A percentile compares a stretch with the other conserved stretches of the same genome.
These are phyloP conservation scores for Lydus trimaculatus DNA, from an alignment of 2,888 invertebrate species.

Conservation along the genomic window DNA sequence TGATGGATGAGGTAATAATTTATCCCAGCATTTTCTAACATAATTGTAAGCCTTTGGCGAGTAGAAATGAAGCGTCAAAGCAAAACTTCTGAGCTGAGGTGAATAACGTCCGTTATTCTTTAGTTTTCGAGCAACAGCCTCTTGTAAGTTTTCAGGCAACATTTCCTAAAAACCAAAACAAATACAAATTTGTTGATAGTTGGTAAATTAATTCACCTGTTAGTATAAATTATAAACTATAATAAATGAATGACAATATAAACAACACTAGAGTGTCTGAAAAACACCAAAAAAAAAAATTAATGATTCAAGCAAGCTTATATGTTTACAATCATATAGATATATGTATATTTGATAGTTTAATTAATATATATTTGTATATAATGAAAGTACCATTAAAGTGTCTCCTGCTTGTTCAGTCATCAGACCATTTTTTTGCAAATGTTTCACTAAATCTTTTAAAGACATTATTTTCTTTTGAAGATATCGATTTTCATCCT, in stretches of 20 bases:
- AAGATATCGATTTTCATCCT: conserved; percentile 15
- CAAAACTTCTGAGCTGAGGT: conserved; percentile 13
- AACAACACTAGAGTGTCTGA: no score
- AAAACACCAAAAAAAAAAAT: no score
- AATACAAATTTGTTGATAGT: no score
- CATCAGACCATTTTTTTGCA: conserved; percentile 17
- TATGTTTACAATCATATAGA: no score
- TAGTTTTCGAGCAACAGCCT: background rate
- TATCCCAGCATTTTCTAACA: conserved; percentile 10
- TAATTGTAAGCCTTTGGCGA: conserved; percentile 20
- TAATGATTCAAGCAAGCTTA: no score
- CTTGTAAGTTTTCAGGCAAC: no score
- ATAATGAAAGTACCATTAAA: conserved; percentile 17
- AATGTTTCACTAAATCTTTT: conserved; percentile 24
- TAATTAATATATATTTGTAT: no score
- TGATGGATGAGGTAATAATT: conserved; percentile 32
- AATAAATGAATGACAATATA: no score
- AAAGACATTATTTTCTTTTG: conserved; percentile 18
- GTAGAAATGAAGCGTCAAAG: conserved; percentile 21
- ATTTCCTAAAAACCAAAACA: no score
- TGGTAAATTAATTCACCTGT: no score
- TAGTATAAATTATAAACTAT: no score
- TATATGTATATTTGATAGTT: no score
- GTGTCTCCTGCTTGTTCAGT: conserved; percentile 27
- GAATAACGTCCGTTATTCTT: background rate